Base-by-base conservation (phyloP, 1,140 invertebrate species). In the Drosophila grimshawi region DNA sequence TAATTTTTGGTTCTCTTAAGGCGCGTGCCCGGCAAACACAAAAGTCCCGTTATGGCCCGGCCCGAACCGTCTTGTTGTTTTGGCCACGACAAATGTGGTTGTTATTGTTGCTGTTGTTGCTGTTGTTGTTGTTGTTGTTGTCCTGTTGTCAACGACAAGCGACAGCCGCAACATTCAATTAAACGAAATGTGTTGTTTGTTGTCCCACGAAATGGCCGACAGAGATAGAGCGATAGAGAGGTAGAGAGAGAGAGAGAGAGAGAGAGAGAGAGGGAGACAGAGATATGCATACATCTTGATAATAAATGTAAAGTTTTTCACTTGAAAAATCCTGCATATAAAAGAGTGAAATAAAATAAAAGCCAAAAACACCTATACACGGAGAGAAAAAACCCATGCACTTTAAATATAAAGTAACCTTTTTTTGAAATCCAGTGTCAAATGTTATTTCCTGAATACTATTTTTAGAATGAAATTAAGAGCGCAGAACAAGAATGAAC, bases 161-260 rank as follows among this genome's bases (percentile, higher is more conserved):
- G 51, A 81, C 83, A 83, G 80, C 83, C 85, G 78, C 80, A 81
- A 89, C 85, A 88, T 88, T 88, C 85, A 88, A 88, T 88, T 88
- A 89, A 89, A 89, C 64, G 77, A 83, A 88, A 88, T 88, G 85
- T 83, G 85, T 89, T 88, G 85, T 83, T 88, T 89, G 85, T 88
- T 80, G 77, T 83, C 83, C 80, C 74, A 75, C 60, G 46, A 74
- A 86, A 75, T 56, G 57, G 64, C 48, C 41, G 51, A 41, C 8
- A 41, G 8, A 41, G 10, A n/a, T 8, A n/a, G n/a, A n/a, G 0
- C 10, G 10, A n/a, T n/a, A 10, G 39, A 4, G 10, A 4, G 39
- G 2, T 4, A 7, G 5, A 48, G 46, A 41, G 39, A 41, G 8
- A 41, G 10, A n/a, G 39, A n/a, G n/a, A n/a, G 0, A 41, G 10